A percentile compares a stretch with the other conserved stretches of the same genome.
These are phyloP conservation scores for Dryobotodes eremita DNA, from an alignment of 2,888 invertebrate species.

Conservation along the genomic window DNA sequence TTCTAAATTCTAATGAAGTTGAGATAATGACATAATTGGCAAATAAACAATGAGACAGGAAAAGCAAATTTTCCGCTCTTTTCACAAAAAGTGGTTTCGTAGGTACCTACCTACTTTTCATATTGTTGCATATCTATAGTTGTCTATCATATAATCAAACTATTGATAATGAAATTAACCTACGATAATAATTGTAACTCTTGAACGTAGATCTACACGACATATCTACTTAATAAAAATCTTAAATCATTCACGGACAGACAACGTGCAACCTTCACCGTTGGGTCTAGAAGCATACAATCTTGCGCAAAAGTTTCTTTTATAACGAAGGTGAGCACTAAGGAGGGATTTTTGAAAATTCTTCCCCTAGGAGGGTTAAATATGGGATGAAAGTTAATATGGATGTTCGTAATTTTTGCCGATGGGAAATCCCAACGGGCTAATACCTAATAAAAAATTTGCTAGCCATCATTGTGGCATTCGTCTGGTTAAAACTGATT, in stretches of 20 bases:
- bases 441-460: background rate
- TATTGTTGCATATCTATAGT: background rate
- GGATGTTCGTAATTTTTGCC: background rate
- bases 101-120: background rate
- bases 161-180: background rate
- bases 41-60: slow-evolving; percentile 10
- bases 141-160: background rate
- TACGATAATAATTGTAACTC: background rate
- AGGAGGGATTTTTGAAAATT: background rate
- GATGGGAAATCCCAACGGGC: background rate
- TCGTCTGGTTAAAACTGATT: background rate
- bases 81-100: background rate
- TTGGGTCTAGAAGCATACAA: background rate
- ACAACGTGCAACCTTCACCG: background rate
- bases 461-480: background rate
- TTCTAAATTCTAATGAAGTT: slow-evolving; percentile 10
- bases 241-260: background rate
- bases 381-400: background rate
- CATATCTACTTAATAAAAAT: background rate
- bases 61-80: background rate
- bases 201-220: background rate
- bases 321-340: background rate
- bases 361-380: background rate
- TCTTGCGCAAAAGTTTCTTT: background rate
- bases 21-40: background rate